These are phyloP conservation scores for Zaprionus kolodkinae DNA, from an alignment of 1,140 invertebrate genomes.

Conservation along the genomic window DNA sequence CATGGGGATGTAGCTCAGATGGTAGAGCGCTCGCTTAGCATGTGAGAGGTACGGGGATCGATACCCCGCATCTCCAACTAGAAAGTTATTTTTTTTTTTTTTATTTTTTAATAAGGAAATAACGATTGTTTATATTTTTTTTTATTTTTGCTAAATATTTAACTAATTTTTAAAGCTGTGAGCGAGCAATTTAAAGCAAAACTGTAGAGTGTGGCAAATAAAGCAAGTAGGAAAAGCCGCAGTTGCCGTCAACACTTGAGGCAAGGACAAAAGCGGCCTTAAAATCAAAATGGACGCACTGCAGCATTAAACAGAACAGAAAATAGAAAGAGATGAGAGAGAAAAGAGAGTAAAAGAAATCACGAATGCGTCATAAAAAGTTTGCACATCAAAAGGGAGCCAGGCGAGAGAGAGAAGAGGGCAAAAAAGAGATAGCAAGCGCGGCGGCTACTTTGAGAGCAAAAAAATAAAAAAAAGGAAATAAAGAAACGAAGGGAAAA, in stretches of 20 bases:
- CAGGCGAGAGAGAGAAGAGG: constrained; percentile 2
- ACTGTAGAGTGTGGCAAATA: constrained; percentile 19
- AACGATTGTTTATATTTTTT: neutral
- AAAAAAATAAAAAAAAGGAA: constrained; percentile 45
- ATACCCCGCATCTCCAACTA: constrained; percentile 88
- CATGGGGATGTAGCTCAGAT: constrained; percentile 87
- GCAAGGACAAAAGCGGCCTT: constrained; percentile 68
- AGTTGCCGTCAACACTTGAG: constrained; percentile 54
- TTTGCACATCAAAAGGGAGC: constrained; percentile 64
- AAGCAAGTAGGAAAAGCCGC: constrained; percentile 4
- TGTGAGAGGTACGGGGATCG: constrained; percentile 93
- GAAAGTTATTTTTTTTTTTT: constrained; percentile 4
- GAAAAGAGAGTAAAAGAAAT: constrained; percentile 49
- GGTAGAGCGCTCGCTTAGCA: constrained; percentile 94
- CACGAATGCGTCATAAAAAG: constrained; percentile 80
- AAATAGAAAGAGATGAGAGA: constrained; percentile 34
- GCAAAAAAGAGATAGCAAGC: constrained; percentile 45
- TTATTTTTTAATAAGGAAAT: neutral
- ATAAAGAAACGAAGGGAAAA: neutral
- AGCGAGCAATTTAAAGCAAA: constrained; percentile 30
- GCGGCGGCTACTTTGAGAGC: constrained; percentile 58
- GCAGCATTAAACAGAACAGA: constrained; percentile 62
- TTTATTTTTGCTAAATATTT: neutral
- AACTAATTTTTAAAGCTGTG: neutral
- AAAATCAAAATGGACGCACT: constrained; percentile 71